A percentile compares a stretch with the other conserved stretches of the same genome.
Evolutionary conservation across 1,140 invertebrate species (phyloP).

Genomic region (Megathymus violae): DNA sequence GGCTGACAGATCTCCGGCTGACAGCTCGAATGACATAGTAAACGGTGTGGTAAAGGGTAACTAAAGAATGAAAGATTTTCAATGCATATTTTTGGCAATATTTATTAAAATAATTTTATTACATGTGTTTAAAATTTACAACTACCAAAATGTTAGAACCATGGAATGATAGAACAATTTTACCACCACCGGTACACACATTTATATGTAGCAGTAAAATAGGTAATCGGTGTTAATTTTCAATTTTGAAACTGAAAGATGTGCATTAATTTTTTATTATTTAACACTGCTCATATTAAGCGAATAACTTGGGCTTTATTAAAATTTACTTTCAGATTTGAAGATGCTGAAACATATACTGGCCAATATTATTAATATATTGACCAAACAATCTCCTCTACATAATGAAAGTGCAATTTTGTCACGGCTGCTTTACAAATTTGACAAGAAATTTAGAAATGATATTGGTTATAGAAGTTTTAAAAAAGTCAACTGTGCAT

Average conservation of each 20-base stretch:
- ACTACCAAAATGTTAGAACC: constrained; percentile 54
- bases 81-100: too few species aligned
- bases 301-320: too few species aligned
- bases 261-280: too few species aligned
- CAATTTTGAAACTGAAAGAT: too few species aligned
- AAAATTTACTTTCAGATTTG: constrained; percentile 63
- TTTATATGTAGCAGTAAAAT: constrained; percentile 43
- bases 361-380: constrained; percentile 67
- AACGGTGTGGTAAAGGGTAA: too few species aligned
- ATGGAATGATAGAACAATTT: constrained; percentile 64
- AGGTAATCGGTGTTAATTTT: too few species aligned
- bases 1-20: too few species aligned
- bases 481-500: constrained; percentile 83
- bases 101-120: too few species aligned
- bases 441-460: constrained; percentile 85
- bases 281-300: too few species aligned
- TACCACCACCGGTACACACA: constrained; percentile 68
- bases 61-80: too few species aligned
- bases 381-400: constrained; percentile 80
- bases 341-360: constrained; percentile 51
- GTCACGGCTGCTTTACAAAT: constrained; percentile 85
- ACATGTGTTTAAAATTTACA: background rate
- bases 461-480: constrained; percentile 85
- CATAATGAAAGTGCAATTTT: constrained; percentile 84
- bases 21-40: too few species aligned